Conservation (phyloP, 2,113 vertebrate species). For the Dipodomys merriami region DNA sequence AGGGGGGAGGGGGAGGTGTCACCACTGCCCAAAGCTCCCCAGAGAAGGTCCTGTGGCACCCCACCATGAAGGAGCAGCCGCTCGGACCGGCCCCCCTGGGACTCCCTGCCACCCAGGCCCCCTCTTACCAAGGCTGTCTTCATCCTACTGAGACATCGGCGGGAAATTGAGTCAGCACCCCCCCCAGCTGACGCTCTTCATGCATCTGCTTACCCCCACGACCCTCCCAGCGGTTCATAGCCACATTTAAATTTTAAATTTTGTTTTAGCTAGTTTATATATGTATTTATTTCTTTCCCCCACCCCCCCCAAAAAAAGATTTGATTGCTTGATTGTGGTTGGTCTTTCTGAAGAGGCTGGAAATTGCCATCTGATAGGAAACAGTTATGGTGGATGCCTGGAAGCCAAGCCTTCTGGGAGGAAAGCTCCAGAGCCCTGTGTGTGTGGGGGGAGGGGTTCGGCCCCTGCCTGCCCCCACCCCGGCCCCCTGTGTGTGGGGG, state of each 20-base stretch:
- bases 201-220: not conserved
- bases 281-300: no score
- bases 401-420: accelerated
- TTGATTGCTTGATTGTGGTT: slow-evolving; percentile 35
- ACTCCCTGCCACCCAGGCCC: accelerated
- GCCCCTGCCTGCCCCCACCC: not conserved
- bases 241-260: slow-evolving; percentile 69
- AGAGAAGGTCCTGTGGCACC: accelerated
- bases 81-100: accelerated
- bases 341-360: slow-evolving; percentile 60
- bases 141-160: not conserved
- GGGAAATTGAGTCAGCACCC: not conserved
- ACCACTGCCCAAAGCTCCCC: not conserved
- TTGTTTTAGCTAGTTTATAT: not conserved
- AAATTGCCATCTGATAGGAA: not conserved
- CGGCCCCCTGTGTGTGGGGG: no score
- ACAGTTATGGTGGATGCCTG: no score
- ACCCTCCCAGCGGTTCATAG: slow-evolving; percentile 5
- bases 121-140: not conserved
- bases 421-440: not conserved
- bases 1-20: not conserved
- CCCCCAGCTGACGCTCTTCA: not conserved
- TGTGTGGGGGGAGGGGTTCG: not conserved
- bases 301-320: not conserved
- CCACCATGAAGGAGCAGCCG: accelerated